Evolutionary conservation across 1,140 invertebrate species (phyloP), one percentile per base, ranked within the genome.

Genomic region (Leptestheria dahalacensis): DNA sequence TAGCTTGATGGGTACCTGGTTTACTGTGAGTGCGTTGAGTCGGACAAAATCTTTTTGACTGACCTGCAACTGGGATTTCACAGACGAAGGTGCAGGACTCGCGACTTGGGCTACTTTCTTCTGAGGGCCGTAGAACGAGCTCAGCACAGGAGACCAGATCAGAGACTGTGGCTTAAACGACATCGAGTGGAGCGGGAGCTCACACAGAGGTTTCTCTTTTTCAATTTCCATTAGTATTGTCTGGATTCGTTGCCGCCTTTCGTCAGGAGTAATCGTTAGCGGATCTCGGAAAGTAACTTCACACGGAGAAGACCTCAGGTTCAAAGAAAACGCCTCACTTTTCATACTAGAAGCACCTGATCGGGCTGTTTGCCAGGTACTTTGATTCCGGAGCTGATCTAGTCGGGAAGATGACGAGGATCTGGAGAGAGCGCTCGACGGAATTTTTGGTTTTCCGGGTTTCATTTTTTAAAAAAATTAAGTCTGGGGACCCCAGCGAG

Each of bases 31-130:
- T 25, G 48, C 21, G 33, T 60, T 60, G 18, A 60, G 33, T 21
- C 49, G 26, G 2, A 60, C 48, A 12, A 28, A 26, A 41, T 60
- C 48, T 41, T 52, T 60, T 60, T 52, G 50, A 21, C 50, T 52
- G 50, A 52, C 20, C 24, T 52, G 21, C 15, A 23, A 25, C 20
- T 3, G 18, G 20, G 50, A 52, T 52, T 52, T 52, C 50, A 52
- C 25, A 23, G 50, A 52, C 2, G 25, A 21, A 6, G 26, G 3
- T 55, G 20, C 28, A 23, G 48, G n/a, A 10, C 20, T 50, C 48
- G 9, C 23, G 21, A 29, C 12, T 41, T 55, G 21, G 24, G 15
- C 33, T 6, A 15, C 33, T 15, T 41, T 6, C 33, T 12, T 29
- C 53, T 6, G 26, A 12, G 33, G 29, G 53, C 15, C 33, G 33